Base-by-base conservation (phyloP, 2,113 vertebrate species). In the Lutjanus erythropterus region DNA sequence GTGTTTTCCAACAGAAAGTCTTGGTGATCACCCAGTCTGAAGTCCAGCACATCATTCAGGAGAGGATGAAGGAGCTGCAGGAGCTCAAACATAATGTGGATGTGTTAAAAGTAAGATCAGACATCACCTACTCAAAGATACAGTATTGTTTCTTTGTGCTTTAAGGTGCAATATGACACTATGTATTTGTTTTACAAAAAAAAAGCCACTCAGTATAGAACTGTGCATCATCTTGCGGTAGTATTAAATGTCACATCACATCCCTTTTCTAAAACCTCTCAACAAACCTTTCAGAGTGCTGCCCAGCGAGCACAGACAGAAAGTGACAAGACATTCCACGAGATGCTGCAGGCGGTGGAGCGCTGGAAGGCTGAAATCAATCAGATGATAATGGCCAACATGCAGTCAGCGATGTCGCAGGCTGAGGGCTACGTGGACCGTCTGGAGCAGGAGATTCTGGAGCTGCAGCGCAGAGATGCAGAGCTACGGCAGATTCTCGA, bases 11-110 rank as follows among this genome's bases (percentile, higher is more conserved):
- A 75, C 61, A 95, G 95, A 95, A 95, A 91, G 73, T 93, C 49
- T 70, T 96, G 81, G 92, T 94, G 70, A 78, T 91, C 44, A 96
- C 94, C 3, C 94, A 95, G 80, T 84, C 94, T 16, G 91, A 96
- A 21, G 94, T 95, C 27, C 94, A 95, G 81, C 78, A 91, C 83
- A 90, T 95, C 68, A 95, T 95, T 66, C 94, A 95, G 50, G 94
- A 95, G 56, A 90, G 94, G 44, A 87, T 92, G 92, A 96, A 96
- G 80, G 94, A 96, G 76, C 90, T 96, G 49, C 94, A 96, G 78
- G 95, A 95, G 27, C 94, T 96, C 50, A 91, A 91, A 67, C 95
- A 96, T 50, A 95, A 95, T 25, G 90, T 95, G 1, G 94, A 95
- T 15, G 86, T 92, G 58, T 91, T 96, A 8, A 95, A 95, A 89